Evolutionary conservation across 2,797 vertebrate species (phyloP).

Genomic region (Hapalemur alaotrensis): DNA sequence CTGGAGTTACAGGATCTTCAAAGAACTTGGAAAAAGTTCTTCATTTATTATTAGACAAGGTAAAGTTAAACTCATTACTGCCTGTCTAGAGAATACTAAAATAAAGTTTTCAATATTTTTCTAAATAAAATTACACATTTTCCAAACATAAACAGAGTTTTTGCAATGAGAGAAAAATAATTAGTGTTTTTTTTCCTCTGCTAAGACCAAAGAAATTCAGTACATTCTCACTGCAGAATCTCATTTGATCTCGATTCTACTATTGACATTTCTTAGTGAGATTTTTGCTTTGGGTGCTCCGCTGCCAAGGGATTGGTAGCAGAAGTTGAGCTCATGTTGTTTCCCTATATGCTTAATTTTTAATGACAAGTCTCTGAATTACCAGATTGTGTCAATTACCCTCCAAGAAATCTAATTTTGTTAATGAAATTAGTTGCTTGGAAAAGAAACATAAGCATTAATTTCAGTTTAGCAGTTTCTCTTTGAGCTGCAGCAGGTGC

Average conservation of each 20-base stretch:
- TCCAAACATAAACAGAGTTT: not conserved
- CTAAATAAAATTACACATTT: not conserved
- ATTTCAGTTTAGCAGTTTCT: constrained; percentile 53
- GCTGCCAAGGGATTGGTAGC: not conserved
- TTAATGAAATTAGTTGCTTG: constrained; percentile 72
- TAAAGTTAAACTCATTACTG: not conserved
- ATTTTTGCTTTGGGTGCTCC: not conserved
- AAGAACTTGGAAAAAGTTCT: not conserved
- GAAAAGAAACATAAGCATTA: constrained; percentile 66
- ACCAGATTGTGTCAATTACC: constrained; percentile 75
- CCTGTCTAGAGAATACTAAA: not conserved
- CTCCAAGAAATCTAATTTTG: constrained; percentile 79
- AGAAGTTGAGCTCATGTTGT: constrained; percentile 54
- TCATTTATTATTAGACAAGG: not conserved
- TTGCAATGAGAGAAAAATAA: not conserved
- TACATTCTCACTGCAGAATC: not conserved
- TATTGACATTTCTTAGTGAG: not conserved
- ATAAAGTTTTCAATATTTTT: not conserved
- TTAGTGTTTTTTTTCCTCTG: not conserved
- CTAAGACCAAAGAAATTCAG: not conserved
- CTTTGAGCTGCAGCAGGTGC: constrained; percentile 63
- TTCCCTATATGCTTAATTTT: constrained; percentile 73
- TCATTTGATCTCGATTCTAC: not conserved
- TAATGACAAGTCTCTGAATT: constrained; percentile 76
- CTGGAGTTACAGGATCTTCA: not conserved